phyloP scores from a whole-genome alignment of 92 coral and sea anemone genomes.

The Diadumene lineata region DNA sequence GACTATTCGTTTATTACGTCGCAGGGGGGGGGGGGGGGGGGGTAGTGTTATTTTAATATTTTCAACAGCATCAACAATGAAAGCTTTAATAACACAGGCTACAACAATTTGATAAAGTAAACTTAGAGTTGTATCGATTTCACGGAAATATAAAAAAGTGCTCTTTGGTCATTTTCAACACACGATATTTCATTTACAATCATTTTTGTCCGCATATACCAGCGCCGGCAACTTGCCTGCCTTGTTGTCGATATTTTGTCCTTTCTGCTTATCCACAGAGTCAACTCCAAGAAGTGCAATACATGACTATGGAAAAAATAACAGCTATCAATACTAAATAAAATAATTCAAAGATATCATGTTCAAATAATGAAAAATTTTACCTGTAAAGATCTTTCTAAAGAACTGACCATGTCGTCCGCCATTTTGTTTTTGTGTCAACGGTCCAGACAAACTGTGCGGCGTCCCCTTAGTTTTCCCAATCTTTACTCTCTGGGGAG shows the following conservation, averaged over 20 bases:
- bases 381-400: slow-evolving; percentile 76
- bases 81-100: too few relatives aligned
- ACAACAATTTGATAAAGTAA: too few relatives aligned
- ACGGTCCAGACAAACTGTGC: neutral
- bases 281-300: slow-evolving; percentile 61
- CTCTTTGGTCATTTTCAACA: too few relatives aligned
- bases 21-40: too few relatives aligned
- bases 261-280: slow-evolving; percentile 40
- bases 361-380: neutral
- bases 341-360: neutral
- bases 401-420: slow-evolving; percentile 64
- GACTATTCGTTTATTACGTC: too few relatives aligned
- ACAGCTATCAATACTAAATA: neutral
- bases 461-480: neutral
- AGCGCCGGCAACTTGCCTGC: slow-evolving; percentile 30
- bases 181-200: too few relatives aligned
- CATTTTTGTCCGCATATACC: too few relatives aligned
- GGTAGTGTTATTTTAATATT: too few relatives aligned
- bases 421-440: slow-evolving; percentile 64
- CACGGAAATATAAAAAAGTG: too few relatives aligned
- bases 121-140: too few relatives aligned
- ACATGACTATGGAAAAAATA: slow-evolving; percentile 43
- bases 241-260: slow-evolving; percentile 41
- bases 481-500: neutral
- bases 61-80: too few relatives aligned